Percentiles rank a stretch among this genome's conserved stretches.
phyloP scores from a whole-genome alignment of 2,888 invertebrate genomes.

The Brachyptera risi region DNA sequence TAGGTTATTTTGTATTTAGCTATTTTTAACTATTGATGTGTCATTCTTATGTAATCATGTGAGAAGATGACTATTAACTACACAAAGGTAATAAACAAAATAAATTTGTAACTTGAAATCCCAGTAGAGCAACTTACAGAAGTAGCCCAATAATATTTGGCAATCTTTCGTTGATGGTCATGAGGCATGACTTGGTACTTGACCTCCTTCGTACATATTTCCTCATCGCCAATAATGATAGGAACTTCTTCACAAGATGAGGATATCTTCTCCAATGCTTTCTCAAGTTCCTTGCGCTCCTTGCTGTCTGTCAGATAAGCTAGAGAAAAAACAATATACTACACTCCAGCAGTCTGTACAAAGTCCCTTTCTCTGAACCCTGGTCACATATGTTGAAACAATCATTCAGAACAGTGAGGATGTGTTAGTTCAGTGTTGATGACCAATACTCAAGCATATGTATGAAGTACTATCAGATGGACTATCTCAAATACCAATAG shows the following conservation, averaged over 20 bases:
- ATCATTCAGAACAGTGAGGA: too few species aligned
- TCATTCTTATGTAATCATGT: not conserved
- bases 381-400: too few species aligned
- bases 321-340: too few species aligned
- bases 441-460: too few species aligned
- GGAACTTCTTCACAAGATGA: conserved; percentile 79
- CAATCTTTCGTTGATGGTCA: conserved; percentile 80
- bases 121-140: conserved; percentile 46
- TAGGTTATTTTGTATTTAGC: too few species aligned
- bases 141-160: conserved; percentile 90
- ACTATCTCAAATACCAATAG: too few species aligned
- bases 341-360: too few species aligned
- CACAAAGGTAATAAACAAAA: not conserved
- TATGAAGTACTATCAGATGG: too few species aligned
- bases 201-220: conserved; percentile 68
- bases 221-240: conserved; percentile 92
- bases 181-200: conserved; percentile 85
- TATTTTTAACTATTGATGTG: too few species aligned
- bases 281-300: conserved; percentile 70
- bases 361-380: not conserved
- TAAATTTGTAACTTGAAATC: too few species aligned
- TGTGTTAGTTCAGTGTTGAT: too few species aligned
- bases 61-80: not conserved
- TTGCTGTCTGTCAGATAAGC: conserved; percentile 76
- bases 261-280: conserved; percentile 62